Percentiles rank a stretch among this genome's conserved stretches.
Evolutionary conservation across 2,888 invertebrate species (phyloP).

Genomic region (Ametastegia equiseti): DNA sequence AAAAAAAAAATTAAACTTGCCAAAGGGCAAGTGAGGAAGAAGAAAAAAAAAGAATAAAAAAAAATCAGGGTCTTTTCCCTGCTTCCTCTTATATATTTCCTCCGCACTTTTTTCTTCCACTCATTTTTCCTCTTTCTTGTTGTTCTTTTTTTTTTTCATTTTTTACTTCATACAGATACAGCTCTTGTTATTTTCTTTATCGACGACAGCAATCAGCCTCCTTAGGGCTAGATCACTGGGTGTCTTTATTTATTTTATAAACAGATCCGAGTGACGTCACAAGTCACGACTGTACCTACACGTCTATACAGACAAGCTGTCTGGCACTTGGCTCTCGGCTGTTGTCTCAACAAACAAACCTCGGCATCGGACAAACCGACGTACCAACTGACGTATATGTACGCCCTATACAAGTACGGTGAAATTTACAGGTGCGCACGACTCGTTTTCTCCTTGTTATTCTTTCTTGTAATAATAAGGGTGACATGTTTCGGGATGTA

Average conservation of each 20-base stretch:
- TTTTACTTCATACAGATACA: neutral
- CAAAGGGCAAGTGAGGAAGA: conserved; percentile 13
- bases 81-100: conserved; percentile 37
- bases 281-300: neutral
- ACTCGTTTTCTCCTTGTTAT: conserved; percentile 44
- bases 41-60: neutral
- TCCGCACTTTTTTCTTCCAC: conserved; percentile 10
- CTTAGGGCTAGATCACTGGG: conserved; percentile 13
- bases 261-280: conserved; percentile 48
- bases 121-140: neutral
- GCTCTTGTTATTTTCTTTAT: conserved; percentile 44
- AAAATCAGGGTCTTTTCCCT: neutral
- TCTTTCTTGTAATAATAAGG: conserved; percentile 50
- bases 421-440: conserved; percentile 40
- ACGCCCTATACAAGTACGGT: neutral
- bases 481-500: conserved; percentile 44
- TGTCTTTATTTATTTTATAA: conserved; percentile 50
- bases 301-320: conserved; percentile 48
- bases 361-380: conserved; percentile 14
- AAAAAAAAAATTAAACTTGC: neutral
- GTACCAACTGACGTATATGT: neutral
- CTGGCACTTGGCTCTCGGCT: conserved; percentile 45
- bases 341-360: conserved; percentile 44
- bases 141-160: neutral
- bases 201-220: conserved; percentile 47